These are phyloP conservation scores for Bombus difficillimus DNA, from an alignment of 1,140 invertebrate species.

Conservation along the genomic window DNA sequence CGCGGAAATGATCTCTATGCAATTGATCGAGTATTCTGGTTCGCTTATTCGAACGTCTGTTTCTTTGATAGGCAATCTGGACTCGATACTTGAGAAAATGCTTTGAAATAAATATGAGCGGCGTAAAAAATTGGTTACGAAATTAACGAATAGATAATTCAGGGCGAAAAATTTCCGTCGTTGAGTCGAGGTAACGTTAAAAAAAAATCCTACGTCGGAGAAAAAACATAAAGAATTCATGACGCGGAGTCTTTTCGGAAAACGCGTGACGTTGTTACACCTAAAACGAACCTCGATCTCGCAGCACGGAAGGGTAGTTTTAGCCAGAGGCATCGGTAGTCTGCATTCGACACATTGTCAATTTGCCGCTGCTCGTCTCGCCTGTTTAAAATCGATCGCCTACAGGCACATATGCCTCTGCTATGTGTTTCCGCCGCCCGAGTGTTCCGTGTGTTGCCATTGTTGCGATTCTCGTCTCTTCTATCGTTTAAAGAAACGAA, in stretches of 20 bases:
- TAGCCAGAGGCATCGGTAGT: slow-evolving; percentile 75
- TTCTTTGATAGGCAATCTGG: neutral
- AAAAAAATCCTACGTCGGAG: no score
- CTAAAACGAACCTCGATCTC: slow-evolving; percentile 50
- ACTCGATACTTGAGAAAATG: neutral
- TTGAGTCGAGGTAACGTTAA: neutral
- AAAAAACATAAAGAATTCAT: neutral
- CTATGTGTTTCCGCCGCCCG: slow-evolving; percentile 54
- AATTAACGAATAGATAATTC: no score
- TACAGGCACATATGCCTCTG: slow-evolving; percentile 68
- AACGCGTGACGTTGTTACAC: neutral
- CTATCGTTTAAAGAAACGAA: neutral
- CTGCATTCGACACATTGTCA: slow-evolving; percentile 82
- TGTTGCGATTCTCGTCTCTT: slow-evolving; percentile 23
- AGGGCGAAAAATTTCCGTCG: neutral
- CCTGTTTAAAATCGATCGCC: slow-evolving; percentile 79
- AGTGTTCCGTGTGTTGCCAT: slow-evolving; percentile 36
- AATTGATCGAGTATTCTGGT: neutral
- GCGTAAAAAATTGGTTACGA: neutral
- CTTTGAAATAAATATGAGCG: neutral
- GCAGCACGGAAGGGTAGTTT: slow-evolving; percentile 71
- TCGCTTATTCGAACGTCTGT: neutral
- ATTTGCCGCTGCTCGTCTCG: slow-evolving; percentile 76
- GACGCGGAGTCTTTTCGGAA: neutral
- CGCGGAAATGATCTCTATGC: no score